Conservation (phyloP, 2,113 vertebrate species). For the Mobula hypostoma region DNA sequence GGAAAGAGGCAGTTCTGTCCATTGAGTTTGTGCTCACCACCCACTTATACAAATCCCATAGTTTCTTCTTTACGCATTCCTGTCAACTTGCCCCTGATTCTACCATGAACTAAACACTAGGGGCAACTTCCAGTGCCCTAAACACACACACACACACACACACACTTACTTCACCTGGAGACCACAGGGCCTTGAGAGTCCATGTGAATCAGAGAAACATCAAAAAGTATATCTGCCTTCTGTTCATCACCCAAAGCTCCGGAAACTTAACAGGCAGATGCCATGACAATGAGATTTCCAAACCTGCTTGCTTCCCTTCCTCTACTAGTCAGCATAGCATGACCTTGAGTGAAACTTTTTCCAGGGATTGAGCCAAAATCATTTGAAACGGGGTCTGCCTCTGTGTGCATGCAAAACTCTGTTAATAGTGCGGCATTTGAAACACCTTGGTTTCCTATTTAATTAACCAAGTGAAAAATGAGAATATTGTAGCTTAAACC, state of each 20-base stretch:
- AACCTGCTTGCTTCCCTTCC: constrained; percentile 51
- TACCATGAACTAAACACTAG: background rate
- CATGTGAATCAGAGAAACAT: background rate
- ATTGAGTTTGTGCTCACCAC: too few relatives aligned
- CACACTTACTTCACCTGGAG: background rate
- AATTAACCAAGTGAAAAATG: constrained; percentile 54
- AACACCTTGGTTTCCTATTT: constrained; percentile 49
- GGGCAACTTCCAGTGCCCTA: too few relatives aligned
- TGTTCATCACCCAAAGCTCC: background rate
- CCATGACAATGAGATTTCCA: constrained; percentile 41
- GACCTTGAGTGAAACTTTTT: constrained; percentile 55
- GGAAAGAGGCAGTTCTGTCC: too few relatives aligned
- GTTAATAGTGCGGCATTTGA: constrained; percentile 41
- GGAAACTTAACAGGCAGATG: constrained; percentile 49
- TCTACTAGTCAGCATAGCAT: constrained; percentile 41
- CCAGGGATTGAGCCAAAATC: constrained; percentile 53
- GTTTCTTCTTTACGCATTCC: too few relatives aligned
- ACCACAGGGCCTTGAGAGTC: background rate
- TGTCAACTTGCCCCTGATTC: too few relatives aligned
- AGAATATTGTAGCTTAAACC: constrained; percentile 39
- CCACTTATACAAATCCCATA: too few relatives aligned
- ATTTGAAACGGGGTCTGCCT: constrained; percentile 45
- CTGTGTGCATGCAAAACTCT: constrained; percentile 45
- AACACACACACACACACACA: background rate
- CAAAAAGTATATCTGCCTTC: background rate